phyloP scores from a whole-genome alignment of 2,888 invertebrate species.

The Aspidiotus rigidus region DNA sequence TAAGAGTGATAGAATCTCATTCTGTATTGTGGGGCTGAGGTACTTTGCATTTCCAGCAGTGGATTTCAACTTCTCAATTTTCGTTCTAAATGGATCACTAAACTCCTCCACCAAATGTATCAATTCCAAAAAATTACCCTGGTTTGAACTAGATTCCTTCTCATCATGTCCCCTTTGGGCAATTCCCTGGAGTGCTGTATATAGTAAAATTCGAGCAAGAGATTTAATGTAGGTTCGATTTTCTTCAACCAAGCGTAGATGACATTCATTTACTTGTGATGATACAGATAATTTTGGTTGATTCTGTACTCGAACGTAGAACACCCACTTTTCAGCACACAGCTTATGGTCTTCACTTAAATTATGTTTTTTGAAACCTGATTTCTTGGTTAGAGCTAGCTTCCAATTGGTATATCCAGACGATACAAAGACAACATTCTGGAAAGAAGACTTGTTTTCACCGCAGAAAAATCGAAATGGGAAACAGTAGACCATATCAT shows the following conservation, averaged over 20 bases:
- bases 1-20: background rate
- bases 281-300: conserved; percentile 35
- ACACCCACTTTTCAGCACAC: conserved; percentile 31
- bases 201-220: conserved; percentile 36
- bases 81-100: background rate
- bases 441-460: too few species aligned
- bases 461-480: conserved; percentile 20
- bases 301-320: conserved; percentile 13
- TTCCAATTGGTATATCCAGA: conserved; percentile 37
- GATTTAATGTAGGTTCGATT: conserved; percentile 35
- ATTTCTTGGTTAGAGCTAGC: conserved; percentile 35
- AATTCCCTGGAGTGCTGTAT: conserved; percentile 37
- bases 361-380: conserved; percentile 36
- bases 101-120: too few species aligned
- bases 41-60: background rate
- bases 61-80: background rate
- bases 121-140: background rate
- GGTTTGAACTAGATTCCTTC: conserved; percentile 23
- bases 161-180: conserved; percentile 36
- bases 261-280: conserved; percentile 35
- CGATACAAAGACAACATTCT: background rate
- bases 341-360: conserved; percentile 31
- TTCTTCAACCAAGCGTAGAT: conserved; percentile 37
- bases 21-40: background rate
- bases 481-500: conserved; percentile 32